Evolutionary conservation across 2,797 vertebrate species (phyloP), one percentile per base, ranked within the genome.

Genomic region (Kryptolebias ocellatus): DNA sequence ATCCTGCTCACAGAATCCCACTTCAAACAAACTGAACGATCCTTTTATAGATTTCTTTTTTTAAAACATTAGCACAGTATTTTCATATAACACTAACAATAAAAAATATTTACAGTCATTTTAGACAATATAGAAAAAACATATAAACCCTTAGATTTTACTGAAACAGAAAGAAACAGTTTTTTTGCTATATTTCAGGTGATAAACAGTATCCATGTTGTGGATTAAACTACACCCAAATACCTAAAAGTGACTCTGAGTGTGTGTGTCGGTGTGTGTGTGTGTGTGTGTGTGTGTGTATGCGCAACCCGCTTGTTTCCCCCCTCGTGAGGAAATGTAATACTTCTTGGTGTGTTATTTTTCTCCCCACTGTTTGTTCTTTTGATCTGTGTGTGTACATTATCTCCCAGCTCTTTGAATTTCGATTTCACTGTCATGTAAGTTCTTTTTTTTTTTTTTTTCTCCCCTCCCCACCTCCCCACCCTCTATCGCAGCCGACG

Each of bases 321-420:
- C 90, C 83, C 77, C 76, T 74, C 67, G 80, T 90, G 88, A 89
- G 85, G 83, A 93, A 93, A 93, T 91, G 89, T 89, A 89, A 92
- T 92, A 91, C 90, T 92, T 91, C 82, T 88, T 83, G 76, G 76
- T 87, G 87, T 87, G 84, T 89, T 91, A 87, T 90, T 89, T 37
- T 88, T 86, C 84, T 88, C 87, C 76, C 83, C 84, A 87, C 83
- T 93, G 90, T 95, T 94, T 94, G 93, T 94, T 94, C 93, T 93
- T 94, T 94, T 95, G 93, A 95, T 94, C 92, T 94, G 91, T 92
- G 92, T 92, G 92, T 94, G 93, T 94, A 94, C 92, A 93, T 94
- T 94, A 92, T 94, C 87, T 92, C 79, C 8, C 85, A 84, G 89
- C 92, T 89, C 93, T 95, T 94, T 94, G 93, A 94, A 94, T 94